Evolutionary conservation across 2,797 vertebrate genomes (phyloP), one percentile per base, ranked within the genome.

Genomic region (Tenualosa ilisha): DNA sequence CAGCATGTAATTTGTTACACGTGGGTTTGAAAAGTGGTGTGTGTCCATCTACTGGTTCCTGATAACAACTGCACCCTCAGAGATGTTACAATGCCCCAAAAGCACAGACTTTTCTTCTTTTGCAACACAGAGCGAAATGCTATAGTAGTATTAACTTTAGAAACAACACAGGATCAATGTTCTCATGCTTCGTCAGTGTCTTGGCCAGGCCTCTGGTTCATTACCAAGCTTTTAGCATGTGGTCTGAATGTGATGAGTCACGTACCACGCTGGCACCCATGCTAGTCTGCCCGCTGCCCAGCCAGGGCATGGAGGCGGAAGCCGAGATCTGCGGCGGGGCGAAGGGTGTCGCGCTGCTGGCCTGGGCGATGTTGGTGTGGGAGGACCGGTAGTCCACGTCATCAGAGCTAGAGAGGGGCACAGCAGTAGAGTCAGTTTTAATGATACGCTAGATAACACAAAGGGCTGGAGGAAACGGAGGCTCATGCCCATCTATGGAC

Each of bases 181-280:
- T 51, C 1, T 51, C 31, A 15, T 72, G 3, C 13, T 37, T 37
- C 5, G 6, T 37, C 4, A 40, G 4, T 72, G 37, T 6, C 31
- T 37, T 65, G 63, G 65, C 31, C 11, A 26, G 13, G 65, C 65
- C 65, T 72, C 13, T 6, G 2, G 40, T 46, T 8, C 37, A 46
- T 4, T 46, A 6, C 40, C 72, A 20, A 79, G 37, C 13, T 15
- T 75, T 15, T 43, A 43, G 40, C 40, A 79, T 79, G 83, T 68
- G 6, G n/a, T 72, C 26, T 13, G 24, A 59, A 12, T 37, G 50
- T 17, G 68, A 56, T 68, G 56, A 5, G 68, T 9, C 22, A 91
- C 96, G 3, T 96, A 99, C 98, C 96, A 99, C 97, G 0, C 97
- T 97, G 83, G 98, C 98, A 63, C 98, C 98, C 83, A 97, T 98